Percentiles rank a stretch among this genome's conserved stretches.
Conservation (phyloP, 2,888 invertebrate genomes). For the Subacronicta megacephala region DNA sequence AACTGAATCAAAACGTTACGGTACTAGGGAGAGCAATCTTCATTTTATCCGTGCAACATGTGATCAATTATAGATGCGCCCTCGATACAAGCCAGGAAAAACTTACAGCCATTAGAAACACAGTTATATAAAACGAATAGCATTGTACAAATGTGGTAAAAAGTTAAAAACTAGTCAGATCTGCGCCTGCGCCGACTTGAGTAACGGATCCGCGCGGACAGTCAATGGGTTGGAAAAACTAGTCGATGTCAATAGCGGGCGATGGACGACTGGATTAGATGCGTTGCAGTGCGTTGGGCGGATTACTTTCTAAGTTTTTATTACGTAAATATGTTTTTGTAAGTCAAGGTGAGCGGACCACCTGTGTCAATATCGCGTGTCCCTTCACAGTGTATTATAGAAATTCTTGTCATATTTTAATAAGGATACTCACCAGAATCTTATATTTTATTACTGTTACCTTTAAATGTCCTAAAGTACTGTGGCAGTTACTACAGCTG, state of each 20-base stretch:
- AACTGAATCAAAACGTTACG: constrained; percentile 54
- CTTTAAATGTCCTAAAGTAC: too few relatives aligned
- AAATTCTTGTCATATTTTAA: not conserved
- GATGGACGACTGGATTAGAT: constrained; percentile 34
- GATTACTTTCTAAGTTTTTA: constrained; percentile 57
- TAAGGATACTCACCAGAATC: too few relatives aligned
- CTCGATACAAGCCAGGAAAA: constrained; percentile 77
- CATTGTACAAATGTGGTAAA: constrained; percentile 74
- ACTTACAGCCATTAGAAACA: constrained; percentile 83
- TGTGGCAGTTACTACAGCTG: too few relatives aligned
- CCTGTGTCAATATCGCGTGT: constrained; percentile 39
- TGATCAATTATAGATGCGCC: constrained; percentile 82
- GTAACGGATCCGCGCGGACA: constrained; percentile 67
- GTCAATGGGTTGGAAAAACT: constrained; percentile 80
- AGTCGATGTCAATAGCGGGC: constrained; percentile 51
- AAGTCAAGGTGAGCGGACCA: constrained; percentile 57
- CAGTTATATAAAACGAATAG: constrained; percentile 86
- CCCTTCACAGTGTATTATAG: constrained; percentile 5
- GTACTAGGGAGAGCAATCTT: constrained; percentile 61
- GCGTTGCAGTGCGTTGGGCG: constrained; percentile 25
- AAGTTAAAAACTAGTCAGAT: constrained; percentile 68
- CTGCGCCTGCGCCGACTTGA: constrained; percentile 48
- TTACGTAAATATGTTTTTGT: constrained; percentile 53
- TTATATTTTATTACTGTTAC: too few relatives aligned
- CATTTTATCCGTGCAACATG: constrained; percentile 64